Evolutionary conservation across 2,113 vertebrate genomes (phyloP).

Genomic region (Pelusios castaneus): DNA sequence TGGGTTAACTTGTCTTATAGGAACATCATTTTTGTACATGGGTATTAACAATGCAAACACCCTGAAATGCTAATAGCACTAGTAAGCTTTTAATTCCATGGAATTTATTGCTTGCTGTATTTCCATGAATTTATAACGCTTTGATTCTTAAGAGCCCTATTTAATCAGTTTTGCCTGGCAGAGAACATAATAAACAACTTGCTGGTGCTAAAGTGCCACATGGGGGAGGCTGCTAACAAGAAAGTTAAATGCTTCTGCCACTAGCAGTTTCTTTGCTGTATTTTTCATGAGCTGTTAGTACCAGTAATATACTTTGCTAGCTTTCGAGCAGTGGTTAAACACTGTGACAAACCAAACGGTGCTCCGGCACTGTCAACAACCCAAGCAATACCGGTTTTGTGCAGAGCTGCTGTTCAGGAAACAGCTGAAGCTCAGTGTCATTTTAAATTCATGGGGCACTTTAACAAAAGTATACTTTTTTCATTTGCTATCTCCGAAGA

Average conservation of each 20-base stretch:
- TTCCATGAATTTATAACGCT: conserved; percentile 99
- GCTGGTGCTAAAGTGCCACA: conserved; percentile 95
- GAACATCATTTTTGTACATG: conserved; percentile 93
- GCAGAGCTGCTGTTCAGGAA: conserved; percentile 46
- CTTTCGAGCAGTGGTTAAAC: conserved; percentile 84
- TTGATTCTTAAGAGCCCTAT: conserved; percentile 97
- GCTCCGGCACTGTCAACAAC: conserved; percentile 65
- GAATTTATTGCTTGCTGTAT: conserved; percentile 99
- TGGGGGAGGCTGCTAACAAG: conserved; percentile 95
- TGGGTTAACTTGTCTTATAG: conserved; percentile 83
- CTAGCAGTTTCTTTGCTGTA: conserved; percentile 90
- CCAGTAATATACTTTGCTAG: conserved; percentile 88
- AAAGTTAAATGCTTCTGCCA: conserved; percentile 96
- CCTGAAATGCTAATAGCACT: conserved; percentile 96
- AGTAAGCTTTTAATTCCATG: conserved; percentile 99
- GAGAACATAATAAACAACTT: conserved; percentile 99
- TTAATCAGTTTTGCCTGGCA: conserved; percentile 98
- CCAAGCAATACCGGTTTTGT: conserved; percentile 61
- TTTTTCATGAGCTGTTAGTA: conserved; percentile 93
- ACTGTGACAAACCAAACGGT: conserved; percentile 83
- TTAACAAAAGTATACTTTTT: not conserved
- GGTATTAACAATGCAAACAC: conserved; percentile 97
- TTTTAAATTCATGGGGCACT: conserved; percentile 17
- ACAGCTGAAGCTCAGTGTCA: not conserved
- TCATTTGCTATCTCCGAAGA: conserved; percentile 35